Conservation (phyloP, 1,140 invertebrate genomes). For the Drosophila nigrodunni region DNA sequence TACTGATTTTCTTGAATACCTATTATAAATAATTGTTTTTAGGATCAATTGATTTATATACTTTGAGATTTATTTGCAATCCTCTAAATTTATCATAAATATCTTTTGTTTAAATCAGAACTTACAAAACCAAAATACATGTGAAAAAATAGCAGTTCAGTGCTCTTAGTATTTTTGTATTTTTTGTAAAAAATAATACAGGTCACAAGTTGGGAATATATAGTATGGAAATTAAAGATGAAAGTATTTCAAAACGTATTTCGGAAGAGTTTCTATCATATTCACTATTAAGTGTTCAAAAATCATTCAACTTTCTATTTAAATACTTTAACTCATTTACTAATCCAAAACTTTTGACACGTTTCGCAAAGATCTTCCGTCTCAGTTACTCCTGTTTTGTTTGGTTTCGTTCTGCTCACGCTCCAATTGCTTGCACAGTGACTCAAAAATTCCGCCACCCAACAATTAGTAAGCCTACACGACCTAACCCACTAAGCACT, state of each 20-base stretch:
- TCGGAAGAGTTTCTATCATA: slow-evolving; percentile 3
- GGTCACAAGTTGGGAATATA: too few species aligned
- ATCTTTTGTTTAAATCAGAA: not conserved
- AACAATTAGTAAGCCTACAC: slow-evolving; percentile 79
- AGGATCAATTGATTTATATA: slow-evolving; percentile 15
- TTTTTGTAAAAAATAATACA: too few species aligned
- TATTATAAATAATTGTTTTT: slow-evolving; percentile 20
- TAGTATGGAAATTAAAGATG: not conserved
- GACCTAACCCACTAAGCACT: slow-evolving; percentile 77
- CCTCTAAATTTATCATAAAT: not conserved
- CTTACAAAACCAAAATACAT: not conserved
- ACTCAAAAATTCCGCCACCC: slow-evolving; percentile 73
- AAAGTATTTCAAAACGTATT: not conserved
- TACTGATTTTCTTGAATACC: slow-evolving; percentile 6
- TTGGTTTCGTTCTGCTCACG: slow-evolving; percentile 39
- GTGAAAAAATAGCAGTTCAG: too few species aligned
- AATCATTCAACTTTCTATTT: slow-evolving; percentile 33
- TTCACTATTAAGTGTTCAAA: slow-evolving; percentile 23
- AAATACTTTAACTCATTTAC: slow-evolving; percentile 66
- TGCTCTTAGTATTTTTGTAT: too few species aligned
- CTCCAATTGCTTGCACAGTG: slow-evolving; percentile 72
- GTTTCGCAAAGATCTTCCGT: slow-evolving; percentile 54
- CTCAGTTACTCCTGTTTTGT: not conserved
- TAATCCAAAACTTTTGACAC: slow-evolving; percentile 74
- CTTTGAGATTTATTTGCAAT: not conserved